Base-by-base conservation (phyloP, 1,140 invertebrate genomes). In the Phymastichus coffea region DNA sequence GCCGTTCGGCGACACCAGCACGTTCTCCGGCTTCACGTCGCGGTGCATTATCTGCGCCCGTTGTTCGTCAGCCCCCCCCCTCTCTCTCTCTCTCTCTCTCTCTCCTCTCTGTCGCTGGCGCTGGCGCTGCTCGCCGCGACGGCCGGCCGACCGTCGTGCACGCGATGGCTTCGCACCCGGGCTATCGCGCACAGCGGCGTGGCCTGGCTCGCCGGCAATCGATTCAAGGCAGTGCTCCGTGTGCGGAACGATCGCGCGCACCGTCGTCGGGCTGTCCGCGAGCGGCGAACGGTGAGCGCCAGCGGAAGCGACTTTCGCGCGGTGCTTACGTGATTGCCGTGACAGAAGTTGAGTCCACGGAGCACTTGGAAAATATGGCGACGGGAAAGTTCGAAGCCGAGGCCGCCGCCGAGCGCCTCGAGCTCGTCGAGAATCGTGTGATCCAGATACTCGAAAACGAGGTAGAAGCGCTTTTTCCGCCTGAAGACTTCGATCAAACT, bases 1-100 rank as follows among this genome's bases (percentile, higher is more conserved):
- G 0, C 92, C 91, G 28, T 83, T 80, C 51, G 86, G 84, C 20
- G 91, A 93, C 0, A 95, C 87, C 22, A 95, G 77, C 12, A 96
- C 86, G 71, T 96, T 96, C 73, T 95, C 93, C n/a, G 93, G 92
- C 71, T 96, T 96, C 8, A 95, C 85, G 74, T 95, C 93, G 25
- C 93, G 81, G 74, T 96, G 93, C 68, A 96, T 92, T 66, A 94
- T 91, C 91, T 94, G 40, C 17, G n/a, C n/a, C n/a, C n/a, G 51
- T n/a, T n/a, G n/a, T n/a, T n/a, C n/a, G n/a, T n/a, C n/a, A n/a
- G n/a, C n/a, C n/a, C n/a, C n/a, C n/a, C n/a, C n/a, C n/a, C n/a
- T n/a, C n/a, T n/a, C n/a, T n/a, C n/a, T n/a, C n/a, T n/a, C n/a
- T n/a, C n/a, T n/a, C n/a, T n/a, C n/a, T n/a, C n/a, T n/a, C n/a